Evolutionary conservation across 2,113 vertebrate species (phyloP), one percentile per base, ranked within the genome.

Genomic region (Aleadryas rufinucha): DNA sequence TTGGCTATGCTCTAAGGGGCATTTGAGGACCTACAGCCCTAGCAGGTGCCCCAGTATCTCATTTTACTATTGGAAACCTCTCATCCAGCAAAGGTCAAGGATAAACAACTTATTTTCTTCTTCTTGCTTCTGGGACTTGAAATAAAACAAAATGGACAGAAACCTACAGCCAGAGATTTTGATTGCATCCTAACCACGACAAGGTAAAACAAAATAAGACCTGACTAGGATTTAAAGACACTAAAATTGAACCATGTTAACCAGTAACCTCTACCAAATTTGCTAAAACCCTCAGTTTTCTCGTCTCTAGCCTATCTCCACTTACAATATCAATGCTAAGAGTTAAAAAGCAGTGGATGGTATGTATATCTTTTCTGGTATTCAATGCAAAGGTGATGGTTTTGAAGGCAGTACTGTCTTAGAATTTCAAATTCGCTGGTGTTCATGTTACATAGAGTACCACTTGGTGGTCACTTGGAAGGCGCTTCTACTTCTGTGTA

Each of bases 381-480:
- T 95, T 93, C 94, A 96, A 97, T 96, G 95, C 85, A 96, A 97
- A 97, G 93, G 89, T 96, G 95, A 95, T 91, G 93, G 96, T 97
- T 97, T 91, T 8, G 2, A 98, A 98, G 97, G 97, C 97, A 97
- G 97, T 97, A 95, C 93, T 79, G 47, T 94, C 94, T 98, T 94
- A 91, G 93, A 96, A 98, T 97, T 96, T 97, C 94, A 96, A 97
- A 98, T 94, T 98, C 98, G 98, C 99, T 99, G 98, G 98, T 99
- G 98, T 98, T 96, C 89, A 74, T 75, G 95, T 97, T 91, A 97
- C 90, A 96, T 93, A 95, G 88, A 92, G 97, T 96, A 97, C 97
- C 97, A 98, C 98, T 96, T 93, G 93, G 96, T 98, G 98, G 96
- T 88, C 97, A 79, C 87, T 84, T 94, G 96, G 96, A 98, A 98